Evolutionary conservation across 2,113 vertebrate genomes (phyloP).

Genomic region (Lycaon pictus): DNA sequence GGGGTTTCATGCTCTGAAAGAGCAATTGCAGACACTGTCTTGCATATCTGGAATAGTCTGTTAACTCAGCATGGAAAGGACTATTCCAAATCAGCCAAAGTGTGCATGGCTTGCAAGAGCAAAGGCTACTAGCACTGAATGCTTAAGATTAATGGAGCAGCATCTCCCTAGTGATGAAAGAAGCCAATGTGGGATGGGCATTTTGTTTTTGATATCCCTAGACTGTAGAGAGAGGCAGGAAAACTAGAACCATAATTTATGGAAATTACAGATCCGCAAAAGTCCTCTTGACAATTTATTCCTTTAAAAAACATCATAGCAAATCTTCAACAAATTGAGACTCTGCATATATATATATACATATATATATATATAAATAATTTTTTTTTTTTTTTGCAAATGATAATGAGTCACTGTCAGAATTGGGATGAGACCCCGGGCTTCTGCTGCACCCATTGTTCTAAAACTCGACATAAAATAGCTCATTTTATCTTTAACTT

Average conservation of each 20-base stretch:
- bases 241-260: neutral
- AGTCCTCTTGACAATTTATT: neutral
- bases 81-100: neutral
- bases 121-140: too few species aligned
- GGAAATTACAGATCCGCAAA: neutral
- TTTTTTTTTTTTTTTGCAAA: neutral
- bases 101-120: neutral
- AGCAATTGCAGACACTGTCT: neutral
- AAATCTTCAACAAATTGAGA: constrained; percentile 2
- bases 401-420: neutral
- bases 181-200: neutral
- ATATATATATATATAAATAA: neutral
- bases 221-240: neutral
- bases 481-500: neutral
- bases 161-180: neutral
- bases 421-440: neutral
- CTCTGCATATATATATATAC: neutral
- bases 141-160: neutral
- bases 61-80: neutral
- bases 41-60: neutral
- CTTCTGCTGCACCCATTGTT: neutral
- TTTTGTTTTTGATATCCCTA: neutral
- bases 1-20: too few species aligned
- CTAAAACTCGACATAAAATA: neutral
- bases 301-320: neutral